Evolutionary conservation across 2,113 vertebrate genomes (phyloP), one percentile per base, ranked within the genome.

Genomic region (Grus americana): DNA sequence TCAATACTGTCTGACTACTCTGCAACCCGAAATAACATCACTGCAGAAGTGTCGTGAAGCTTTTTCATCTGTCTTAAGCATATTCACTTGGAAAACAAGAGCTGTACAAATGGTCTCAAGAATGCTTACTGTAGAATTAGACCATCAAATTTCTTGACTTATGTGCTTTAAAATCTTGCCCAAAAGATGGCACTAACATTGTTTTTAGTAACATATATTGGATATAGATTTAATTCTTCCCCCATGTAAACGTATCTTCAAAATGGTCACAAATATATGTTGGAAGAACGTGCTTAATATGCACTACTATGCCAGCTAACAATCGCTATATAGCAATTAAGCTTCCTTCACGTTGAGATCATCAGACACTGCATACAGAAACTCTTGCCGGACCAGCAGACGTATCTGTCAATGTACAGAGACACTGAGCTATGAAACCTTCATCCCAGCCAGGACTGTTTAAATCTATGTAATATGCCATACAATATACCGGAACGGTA

Each of bases 171-270:
- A 97, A 97, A 95, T 95, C 94, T 97, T 96, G 96, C 96, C 95
- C 92, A 97, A 97, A 97, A 96, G 97, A 97, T 97, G 96, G 97
- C 95, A 97, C 96, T 97, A 96, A 96, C 95, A 97, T 96, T 96
- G 96, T 93, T 97, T 97, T 97, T 80, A 96, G 96, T 91, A 92
- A 92, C 84, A 73, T 96, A 94, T 91, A 92, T 91, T 72, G 47
- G 52, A 89, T 97, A 95, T 93, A 91, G 86, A 96, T 95, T 95
- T 93, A 87, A 95, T 90, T 96, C 78, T 95, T 85, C 74, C 78
- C 72, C 54, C 54, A 49, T n/a, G 42, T 18, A 44, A 82, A 91
- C 83, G 55, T 27, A 47, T 86, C 47, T 73, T 83, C 84, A 88
- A 85, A 86, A 79, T 83, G 67, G 91, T 76, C 90, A 88, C 66